Evolutionary conservation across 2,888 invertebrate species (phyloP).

Genomic region (Leucophenga montana): DNA sequence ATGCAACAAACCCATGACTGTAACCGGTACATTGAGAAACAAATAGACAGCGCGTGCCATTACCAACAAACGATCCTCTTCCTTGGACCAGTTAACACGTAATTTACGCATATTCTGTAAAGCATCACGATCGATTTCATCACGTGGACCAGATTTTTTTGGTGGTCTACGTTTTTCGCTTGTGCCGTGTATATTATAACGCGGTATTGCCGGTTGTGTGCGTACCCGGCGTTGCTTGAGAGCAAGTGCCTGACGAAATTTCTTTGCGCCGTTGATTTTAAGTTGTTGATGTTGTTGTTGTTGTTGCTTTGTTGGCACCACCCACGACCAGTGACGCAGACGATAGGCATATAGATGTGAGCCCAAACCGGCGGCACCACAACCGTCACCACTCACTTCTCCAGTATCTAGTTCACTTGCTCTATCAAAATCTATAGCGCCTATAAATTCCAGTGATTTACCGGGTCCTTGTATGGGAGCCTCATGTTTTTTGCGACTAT

Average conservation of each 20-base stretch:
- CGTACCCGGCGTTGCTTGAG: background rate
- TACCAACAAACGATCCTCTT: constrained; percentile 81
- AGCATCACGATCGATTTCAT: constrained; percentile 79
- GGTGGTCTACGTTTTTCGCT: constrained; percentile 29
- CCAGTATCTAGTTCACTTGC: constrained; percentile 75
- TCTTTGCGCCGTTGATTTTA: constrained; percentile 17
- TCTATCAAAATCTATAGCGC: constrained; percentile 56
- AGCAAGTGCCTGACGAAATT: constrained; percentile 25
- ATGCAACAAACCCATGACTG: constrained; percentile 61
- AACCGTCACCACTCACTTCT: constrained; percentile 80
- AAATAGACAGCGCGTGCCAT: constrained; percentile 79
- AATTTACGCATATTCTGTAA: constrained; percentile 77
- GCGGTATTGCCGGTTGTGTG: background rate
- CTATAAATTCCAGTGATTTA: constrained; percentile 49
- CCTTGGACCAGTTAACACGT: constrained; percentile 78
- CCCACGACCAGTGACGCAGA: constrained; percentile 79
- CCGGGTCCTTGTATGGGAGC: constrained; percentile 20
- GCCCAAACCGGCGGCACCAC: constrained; percentile 80
- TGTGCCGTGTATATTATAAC: background rate
- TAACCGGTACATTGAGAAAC: constrained; percentile 73
- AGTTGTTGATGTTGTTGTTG: constrained; percentile 10
- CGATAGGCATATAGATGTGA: constrained; percentile 80
- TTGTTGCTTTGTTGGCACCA: constrained; percentile 40
- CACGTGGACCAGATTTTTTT: constrained; percentile 72
- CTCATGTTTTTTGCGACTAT: constrained; percentile 43